Conservation (phyloP, 1,140 invertebrate genomes). For the Cydia fagiglandana region DNA sequence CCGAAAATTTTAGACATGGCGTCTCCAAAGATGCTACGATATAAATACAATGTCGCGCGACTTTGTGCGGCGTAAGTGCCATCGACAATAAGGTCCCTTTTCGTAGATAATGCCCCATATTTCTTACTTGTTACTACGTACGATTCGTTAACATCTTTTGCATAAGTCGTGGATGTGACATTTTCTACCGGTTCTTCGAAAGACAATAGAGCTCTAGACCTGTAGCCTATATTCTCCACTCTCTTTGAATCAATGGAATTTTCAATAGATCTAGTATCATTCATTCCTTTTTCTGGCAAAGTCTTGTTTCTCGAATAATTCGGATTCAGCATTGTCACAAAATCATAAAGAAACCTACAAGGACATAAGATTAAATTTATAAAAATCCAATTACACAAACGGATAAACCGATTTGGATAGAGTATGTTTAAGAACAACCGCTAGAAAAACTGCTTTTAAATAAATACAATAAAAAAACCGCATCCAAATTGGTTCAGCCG, state of each 20-base stretch:
- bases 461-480: too few species aligned
- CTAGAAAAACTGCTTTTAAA: too few species aligned
- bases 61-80: too few species aligned
- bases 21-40: too few species aligned
- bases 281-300: background rate
- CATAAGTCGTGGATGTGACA: background rate
- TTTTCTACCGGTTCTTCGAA: background rate
- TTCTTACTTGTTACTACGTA: constrained; percentile 11
- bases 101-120: too few species aligned
- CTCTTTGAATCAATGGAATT: background rate
- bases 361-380: background rate
- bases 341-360: background rate
- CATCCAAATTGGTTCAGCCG: too few species aligned
- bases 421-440: too few species aligned
- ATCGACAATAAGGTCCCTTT: too few species aligned
- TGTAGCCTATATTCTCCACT: background rate
- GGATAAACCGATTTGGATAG: too few species aligned
- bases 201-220: background rate
- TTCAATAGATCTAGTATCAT: background rate
- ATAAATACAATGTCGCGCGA: too few species aligned
- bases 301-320: background rate
- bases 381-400: background rate
- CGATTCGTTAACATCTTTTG: background rate
- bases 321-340: constrained; percentile 1
- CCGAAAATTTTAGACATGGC: too few species aligned